Evolutionary conservation across 2,113 vertebrate species (phyloP), one percentile per base, ranked within the genome.

Genomic region (Sebastes fasciatus): DNA sequence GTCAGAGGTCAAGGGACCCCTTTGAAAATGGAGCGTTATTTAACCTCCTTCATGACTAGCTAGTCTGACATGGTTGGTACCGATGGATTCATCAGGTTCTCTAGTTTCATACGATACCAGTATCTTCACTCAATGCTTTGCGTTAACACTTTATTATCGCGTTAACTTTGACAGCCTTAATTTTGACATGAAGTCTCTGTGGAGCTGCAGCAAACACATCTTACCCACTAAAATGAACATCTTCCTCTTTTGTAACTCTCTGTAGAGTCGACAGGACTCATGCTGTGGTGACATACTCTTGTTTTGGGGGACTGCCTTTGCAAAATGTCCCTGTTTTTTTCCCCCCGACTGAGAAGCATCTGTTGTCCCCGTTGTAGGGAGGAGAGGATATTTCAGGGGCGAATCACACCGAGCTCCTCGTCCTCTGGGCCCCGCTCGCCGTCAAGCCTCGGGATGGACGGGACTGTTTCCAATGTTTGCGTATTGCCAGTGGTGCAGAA

Each of bases 401-500:
- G 57, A 79, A 58, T 75, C 68, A 48, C 66, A 49, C 13, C 10
- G 19, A 66, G 69, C 5, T 4, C 49, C 52, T 2, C 21, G 57
- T 77, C 79, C 69, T 73, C 9, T 52, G 82, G 61, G 86, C 45
- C 34, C 9, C 46, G 73, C 63, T 74, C n/a, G 42, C 78, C 23
- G 10, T 72, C 68, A 49, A 51, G 54, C 69, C 14, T 12, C 3
- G 6, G 51, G 83, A 85, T 51, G 63, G 75, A 86, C n/a, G 54
- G 51, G 64, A 76, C 21, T 11, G 58, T 40, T 83, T 85, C 77
- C 78, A 80, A 73, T 12, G 69, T 87, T 72, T 91, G 63, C 4
- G 40, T 67, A 13, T 73, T 79, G 75, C 84, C 70, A 83, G 60
- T 75, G 73, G 76, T 78, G 82, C 85, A 74, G 67, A 85, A 74